Percentiles rank a stretch among this genome's conserved stretches.
Conservation (phyloP, 2,113 vertebrate genomes). For the Origma solitaria region DNA sequence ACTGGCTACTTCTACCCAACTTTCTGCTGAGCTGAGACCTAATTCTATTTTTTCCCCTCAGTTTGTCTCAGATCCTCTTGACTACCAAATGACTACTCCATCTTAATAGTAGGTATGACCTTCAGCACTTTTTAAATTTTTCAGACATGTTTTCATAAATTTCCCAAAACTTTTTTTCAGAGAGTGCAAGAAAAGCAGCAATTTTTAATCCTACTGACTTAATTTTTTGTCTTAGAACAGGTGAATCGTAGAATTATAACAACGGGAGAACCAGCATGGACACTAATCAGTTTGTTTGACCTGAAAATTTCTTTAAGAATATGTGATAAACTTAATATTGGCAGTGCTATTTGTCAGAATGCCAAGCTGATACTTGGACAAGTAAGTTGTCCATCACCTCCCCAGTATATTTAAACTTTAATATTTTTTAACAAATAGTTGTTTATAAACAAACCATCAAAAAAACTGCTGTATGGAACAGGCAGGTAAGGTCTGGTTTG, state of each 20-base stretch:
- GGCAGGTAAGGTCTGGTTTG: background rate
- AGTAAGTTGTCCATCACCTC: background rate
- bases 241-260: background rate
- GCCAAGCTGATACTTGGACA: background rate
- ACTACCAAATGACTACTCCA: background rate
- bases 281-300: background rate
- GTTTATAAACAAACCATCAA: background rate
- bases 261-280: background rate
- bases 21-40: background rate
- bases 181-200: background rate
- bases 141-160: background rate
- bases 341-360: background rate
- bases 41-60: too few relatives aligned
- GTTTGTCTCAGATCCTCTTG: background rate
- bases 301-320: background rate
- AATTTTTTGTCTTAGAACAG: background rate
- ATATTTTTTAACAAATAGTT: background rate
- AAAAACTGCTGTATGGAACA: background rate
- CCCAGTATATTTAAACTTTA: background rate
- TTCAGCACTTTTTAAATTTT: background rate
- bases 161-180: background rate
- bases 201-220: background rate
- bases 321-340: background rate
- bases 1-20: background rate
- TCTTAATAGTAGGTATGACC: background rate